A percentile compares a stretch with the other conserved stretches of the same genome.
Evolutionary conservation across 2,888 invertebrate species (phyloP).

Genomic region (Oscheius sp.): DNA sequence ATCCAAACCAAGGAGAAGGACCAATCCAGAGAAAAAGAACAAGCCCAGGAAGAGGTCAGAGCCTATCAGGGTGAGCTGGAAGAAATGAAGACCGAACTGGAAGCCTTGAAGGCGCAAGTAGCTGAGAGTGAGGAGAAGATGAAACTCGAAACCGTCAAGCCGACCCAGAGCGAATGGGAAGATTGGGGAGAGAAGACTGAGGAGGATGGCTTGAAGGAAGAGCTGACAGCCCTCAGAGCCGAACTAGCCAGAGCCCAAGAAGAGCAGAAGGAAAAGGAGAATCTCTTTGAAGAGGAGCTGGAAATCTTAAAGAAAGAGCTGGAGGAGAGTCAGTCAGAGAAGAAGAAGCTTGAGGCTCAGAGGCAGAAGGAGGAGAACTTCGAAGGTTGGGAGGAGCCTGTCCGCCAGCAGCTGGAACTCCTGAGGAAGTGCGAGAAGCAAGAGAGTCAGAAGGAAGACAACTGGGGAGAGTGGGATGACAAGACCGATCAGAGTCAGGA

Average conservation of each 20-base stretch:
- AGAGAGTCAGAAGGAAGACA: constrained; percentile 6
- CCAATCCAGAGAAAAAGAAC: not conserved
- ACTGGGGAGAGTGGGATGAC: constrained; percentile 19
- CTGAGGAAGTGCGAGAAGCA: not conserved
- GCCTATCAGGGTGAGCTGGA: constrained; percentile 23
- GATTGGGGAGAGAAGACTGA: constrained; percentile 14
- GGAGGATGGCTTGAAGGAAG: constrained; percentile 1
- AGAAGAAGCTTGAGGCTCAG: not conserved
- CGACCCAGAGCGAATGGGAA: constrained; percentile 4
- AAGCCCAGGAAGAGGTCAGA: constrained; percentile 25
- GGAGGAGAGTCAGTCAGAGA: constrained; percentile 1
- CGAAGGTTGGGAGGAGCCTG: too few relatives aligned
- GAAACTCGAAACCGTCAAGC: not conserved
- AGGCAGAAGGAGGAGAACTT: not conserved
- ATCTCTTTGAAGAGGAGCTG: not conserved
- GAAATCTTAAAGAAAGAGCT: constrained; percentile 1
- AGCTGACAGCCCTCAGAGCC: not conserved
- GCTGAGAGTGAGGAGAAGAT: not conserved
- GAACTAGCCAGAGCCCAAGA: not conserved
- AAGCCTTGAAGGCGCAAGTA: not conserved
- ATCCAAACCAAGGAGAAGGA: constrained; percentile 23
- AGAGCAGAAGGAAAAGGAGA: not conserved
- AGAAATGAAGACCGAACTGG: constrained; percentile 26
- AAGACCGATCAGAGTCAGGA: not conserved
- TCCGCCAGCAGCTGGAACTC: not conserved